phyloP scores from a whole-genome alignment of 2,888 invertebrate species.

The Leptopilina drosophilae region DNA sequence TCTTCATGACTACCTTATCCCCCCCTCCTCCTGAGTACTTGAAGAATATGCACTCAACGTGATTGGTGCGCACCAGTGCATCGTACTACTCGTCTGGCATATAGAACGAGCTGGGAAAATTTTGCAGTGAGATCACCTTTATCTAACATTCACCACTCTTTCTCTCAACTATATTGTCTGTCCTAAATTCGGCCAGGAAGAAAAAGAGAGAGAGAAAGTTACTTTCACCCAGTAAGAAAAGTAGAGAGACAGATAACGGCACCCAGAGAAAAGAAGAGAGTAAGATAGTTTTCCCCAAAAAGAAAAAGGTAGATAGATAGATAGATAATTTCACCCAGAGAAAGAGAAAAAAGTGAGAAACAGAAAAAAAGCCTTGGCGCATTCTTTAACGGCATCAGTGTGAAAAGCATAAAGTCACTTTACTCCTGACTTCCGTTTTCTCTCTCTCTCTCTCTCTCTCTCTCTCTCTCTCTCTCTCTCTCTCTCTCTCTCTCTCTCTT shows the following conservation, averaged over 20 bases:
- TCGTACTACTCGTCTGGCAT: constrained; percentile 62
- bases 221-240: too few species aligned
- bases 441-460: not conserved
- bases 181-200: constrained; percentile 55
- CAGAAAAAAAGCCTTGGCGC: not conserved
- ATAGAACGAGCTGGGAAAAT: constrained; percentile 59
- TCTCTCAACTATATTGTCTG: constrained; percentile 61
- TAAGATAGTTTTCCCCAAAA: too few species aligned
- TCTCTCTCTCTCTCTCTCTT: too few species aligned
- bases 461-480: too few species aligned
- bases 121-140: constrained; percentile 51
- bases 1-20: not conserved
- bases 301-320: too few species aligned
- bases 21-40: constrained; percentile 56
- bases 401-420: constrained; percentile 49
- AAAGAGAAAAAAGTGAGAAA: too few species aligned
- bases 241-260: too few species aligned
- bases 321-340: too few species aligned
- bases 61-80: constrained; percentile 70
- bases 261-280: too few species aligned
- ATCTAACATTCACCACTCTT: constrained; percentile 45
- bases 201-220: too few species aligned
- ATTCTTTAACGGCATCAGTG: constrained; percentile 42
- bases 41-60: constrained; percentile 75
- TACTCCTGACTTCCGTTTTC: constrained; percentile 45